Base-by-base conservation (phyloP, 2,888 invertebrate genomes). In the Patella ulyssiponensis region DNA sequence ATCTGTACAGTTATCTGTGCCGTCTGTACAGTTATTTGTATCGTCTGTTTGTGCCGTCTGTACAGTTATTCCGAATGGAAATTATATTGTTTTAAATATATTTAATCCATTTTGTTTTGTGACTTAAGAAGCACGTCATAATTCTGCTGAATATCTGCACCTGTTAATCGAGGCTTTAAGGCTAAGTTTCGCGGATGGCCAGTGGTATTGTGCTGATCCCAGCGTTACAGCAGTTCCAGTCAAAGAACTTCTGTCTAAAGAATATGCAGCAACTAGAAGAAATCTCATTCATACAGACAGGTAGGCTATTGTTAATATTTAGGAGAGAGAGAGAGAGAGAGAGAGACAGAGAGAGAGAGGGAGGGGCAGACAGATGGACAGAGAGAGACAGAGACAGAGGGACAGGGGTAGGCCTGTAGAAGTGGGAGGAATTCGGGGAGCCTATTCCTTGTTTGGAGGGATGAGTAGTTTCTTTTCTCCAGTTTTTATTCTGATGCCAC, bases 61-160 rank as follows among this genome's bases (percentile, higher is more conserved):
- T 52, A 12, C 54, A 20, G n/a, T 51, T 51, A 73, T 17, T 52
- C 44, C 5, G 7, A 51, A 52, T 44, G 9, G 9, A n/a, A 17
- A 9, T 53, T 56, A n/a, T 73, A 64, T 76, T 52, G 54, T 56
- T 69, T 7, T 77, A 15, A 7, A 64, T 77, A 54, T n/a, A 23
- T 58, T 12, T 44, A 69, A 69, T 78, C 71, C 51, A 17, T 72
- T n/a, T 54, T 11, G 51, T 73, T 27, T 64, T 73, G 79, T 81
- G 44, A 9, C 80, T n/a, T 27, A 82, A 87, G 89, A 71, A 11
- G 82, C 91, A 84, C 89, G 88, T n/a, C 91, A 90, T 77, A 92
- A 92, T 81, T 88, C 90, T 71, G 85, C 88, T 2, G 86, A 90
- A 14, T 92, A 92, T 80, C 86, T 92, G 15, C 92, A 92, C 80